Evolutionary conservation across 2,797 vertebrate genomes (phyloP).

Genomic region (Masticophis lateralis): DNA sequence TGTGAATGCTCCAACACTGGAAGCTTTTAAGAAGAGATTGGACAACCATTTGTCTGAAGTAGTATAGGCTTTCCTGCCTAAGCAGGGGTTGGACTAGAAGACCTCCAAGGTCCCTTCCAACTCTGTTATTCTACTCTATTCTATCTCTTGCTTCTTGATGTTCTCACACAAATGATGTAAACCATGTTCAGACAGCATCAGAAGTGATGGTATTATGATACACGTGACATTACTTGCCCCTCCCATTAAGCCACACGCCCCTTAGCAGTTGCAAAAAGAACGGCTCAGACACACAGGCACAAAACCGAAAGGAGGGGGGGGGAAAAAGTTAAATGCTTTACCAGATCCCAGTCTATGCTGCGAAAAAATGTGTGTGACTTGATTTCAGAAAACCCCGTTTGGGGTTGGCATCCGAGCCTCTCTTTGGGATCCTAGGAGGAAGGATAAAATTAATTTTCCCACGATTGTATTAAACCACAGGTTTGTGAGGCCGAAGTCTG

Average conservation of each 20-base stretch:
- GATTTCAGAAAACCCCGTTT: conserved; percentile 94
- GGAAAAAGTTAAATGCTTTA: conserved; percentile 63
- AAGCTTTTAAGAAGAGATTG: too few relatives aligned
- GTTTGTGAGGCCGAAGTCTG: neutral
- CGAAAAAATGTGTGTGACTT: conserved; percentile 98
- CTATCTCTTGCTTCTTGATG: neutral
- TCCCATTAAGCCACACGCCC: neutral
- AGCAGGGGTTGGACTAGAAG: too few relatives aligned
- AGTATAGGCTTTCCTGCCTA: too few relatives aligned
- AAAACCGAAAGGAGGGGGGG: neutral
- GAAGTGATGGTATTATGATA: neutral
- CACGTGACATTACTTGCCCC: neutral
- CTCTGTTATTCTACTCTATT: too few relatives aligned
- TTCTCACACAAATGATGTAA: neutral
- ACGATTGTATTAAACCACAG: neutral
- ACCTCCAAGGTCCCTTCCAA: too few relatives aligned
- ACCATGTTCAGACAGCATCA: neutral
- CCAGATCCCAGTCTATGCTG: conserved; percentile 98
- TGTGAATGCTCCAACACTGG: too few relatives aligned
- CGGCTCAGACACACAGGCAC: accelerated
- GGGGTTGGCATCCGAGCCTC: conserved; percentile 91
- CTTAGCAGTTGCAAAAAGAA: accelerated
- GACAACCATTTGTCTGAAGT: too few relatives aligned
- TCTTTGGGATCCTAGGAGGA: conserved; percentile 92
- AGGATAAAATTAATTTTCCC: conserved; percentile 31